These are phyloP conservation scores for Entelurus aequoreus DNA, from an alignment of 2,113 vertebrate genomes.

Conservation along the genomic window DNA sequence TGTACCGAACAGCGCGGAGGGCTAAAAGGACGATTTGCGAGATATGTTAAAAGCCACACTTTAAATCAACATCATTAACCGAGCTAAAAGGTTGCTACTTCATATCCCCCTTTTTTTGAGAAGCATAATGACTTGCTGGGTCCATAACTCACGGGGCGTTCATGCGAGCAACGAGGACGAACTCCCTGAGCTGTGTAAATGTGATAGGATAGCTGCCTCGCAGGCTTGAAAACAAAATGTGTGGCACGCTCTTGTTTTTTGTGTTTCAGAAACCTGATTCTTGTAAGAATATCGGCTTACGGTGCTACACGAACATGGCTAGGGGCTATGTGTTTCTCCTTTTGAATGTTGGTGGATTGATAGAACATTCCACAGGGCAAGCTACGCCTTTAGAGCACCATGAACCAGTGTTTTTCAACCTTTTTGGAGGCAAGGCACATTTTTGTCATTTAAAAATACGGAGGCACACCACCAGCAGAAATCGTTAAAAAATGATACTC, in stretches of 20 bases:
- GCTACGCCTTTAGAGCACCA: constrained; percentile 27
- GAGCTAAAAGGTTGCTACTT: constrained; percentile 10
- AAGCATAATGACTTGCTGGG: constrained; percentile 7
- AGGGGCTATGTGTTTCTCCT: constrained; percentile 43
- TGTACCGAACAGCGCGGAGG: constrained; percentile 25
- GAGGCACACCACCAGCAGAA: too few species aligned
- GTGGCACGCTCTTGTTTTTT: constrained; percentile 61
- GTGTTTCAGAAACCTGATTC: constrained; percentile 67
- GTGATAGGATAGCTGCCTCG: constrained; percentile 44
- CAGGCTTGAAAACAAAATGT: constrained; percentile 57
- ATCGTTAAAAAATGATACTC: too few species aligned
- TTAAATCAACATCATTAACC: constrained; percentile 25
- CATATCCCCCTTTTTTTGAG: constrained; percentile 5
- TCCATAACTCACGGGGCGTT: constrained; percentile 24
- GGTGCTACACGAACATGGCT: constrained; percentile 52
- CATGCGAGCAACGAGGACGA: constrained; percentile 31
- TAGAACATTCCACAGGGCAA: constrained; percentile 49
- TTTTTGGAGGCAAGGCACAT: too few species aligned
- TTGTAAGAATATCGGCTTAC: constrained; percentile 69
- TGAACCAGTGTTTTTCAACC: background rate
- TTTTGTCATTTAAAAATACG: too few species aligned
- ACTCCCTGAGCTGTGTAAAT: constrained; percentile 36
- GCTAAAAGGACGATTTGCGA: constrained; percentile 14
- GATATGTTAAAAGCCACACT: constrained; percentile 10
- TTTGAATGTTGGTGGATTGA: constrained; percentile 42